A percentile compares a stretch with the other conserved stretches of the same genome.
Conservation (phyloP, 30 jellyfish, hydroid and myxozoan genomes). For the Aurelia sp. region DNA sequence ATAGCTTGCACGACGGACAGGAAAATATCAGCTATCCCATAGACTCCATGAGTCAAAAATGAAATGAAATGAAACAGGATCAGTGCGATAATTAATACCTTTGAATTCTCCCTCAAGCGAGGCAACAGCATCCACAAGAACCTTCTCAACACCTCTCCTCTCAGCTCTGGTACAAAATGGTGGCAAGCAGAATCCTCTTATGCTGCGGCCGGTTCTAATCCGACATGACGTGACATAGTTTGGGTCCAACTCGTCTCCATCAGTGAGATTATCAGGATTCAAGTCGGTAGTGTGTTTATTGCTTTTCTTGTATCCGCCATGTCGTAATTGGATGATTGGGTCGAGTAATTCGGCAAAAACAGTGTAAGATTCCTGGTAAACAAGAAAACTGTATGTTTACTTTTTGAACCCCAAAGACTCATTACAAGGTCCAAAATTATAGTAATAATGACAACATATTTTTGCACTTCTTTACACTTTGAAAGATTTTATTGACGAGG, state of each 20-base stretch:
- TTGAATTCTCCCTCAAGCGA: conserved; percentile 61
- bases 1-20: too few species aligned
- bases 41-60: too few species aligned
- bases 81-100: conserved; percentile 17
- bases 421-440: too few species aligned
- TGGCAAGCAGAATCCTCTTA: conserved; percentile 80
- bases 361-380: conserved; percentile 72
- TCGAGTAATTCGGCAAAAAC: conserved; percentile 71
- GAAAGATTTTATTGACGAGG: too few species aligned
- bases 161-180: conserved; percentile 91
- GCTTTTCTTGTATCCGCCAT: conserved; percentile 65
- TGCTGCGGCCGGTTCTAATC: conserved; percentile 83
- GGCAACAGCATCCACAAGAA: conserved; percentile 56
- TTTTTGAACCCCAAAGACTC: too few species aligned
- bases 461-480: too few species aligned
- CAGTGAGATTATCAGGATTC: conserved; percentile 56
- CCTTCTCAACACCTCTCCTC: conserved; percentile 69
- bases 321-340: conserved; percentile 78
- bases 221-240: conserved; percentile 85
- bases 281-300: conserved; percentile 75
- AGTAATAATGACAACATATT: too few species aligned
- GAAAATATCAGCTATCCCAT: too few species aligned
- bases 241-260: conserved; percentile 83
- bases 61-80: too few species aligned
- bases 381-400: too few species aligned